Percentiles rank a stretch among this genome's conserved stretches.
Conservation (phyloP, 2,888 invertebrate species). For the Stictocephala bisonia region DNA sequence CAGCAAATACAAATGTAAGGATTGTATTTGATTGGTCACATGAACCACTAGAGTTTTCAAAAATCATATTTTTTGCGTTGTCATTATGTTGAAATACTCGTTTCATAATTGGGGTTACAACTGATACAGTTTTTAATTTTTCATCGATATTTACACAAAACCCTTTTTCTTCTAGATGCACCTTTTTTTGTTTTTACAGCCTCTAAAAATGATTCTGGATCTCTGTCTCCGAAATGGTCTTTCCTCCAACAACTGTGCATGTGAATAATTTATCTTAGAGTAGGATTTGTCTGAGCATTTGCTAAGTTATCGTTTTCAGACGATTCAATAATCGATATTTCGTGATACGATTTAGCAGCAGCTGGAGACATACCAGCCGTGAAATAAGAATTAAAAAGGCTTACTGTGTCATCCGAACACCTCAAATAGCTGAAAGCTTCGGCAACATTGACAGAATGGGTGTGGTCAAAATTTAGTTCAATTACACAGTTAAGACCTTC, state of each 20-base stretch:
- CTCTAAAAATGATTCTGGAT: conserved; percentile 12
- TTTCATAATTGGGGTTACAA: conserved; percentile 24
- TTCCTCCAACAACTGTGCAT: conserved; percentile 22
- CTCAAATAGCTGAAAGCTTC: conserved; percentile 18
- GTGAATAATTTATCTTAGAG: conserved; percentile 34
- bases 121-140: conserved; percentile 29
- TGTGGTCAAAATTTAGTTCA: neutral
- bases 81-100: conserved; percentile 30
- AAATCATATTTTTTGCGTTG: conserved; percentile 17
- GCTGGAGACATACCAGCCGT: conserved; percentile 9
- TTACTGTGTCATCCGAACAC: conserved; percentile 16
- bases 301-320: conserved; percentile 31
- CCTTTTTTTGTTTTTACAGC: conserved; percentile 23
- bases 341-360: conserved; percentile 17
- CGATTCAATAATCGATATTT: conserved; percentile 24
- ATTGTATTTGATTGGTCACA: conserved; percentile 22
- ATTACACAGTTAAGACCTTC: conserved; percentile 31
- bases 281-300: conserved; percentile 32
- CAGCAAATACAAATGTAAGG: conserved; percentile 30
- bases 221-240: conserved; percentile 3
- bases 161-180: neutral
- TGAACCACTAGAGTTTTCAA: conserved; percentile 25
- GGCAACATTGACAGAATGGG: conserved; percentile 35
- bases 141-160: conserved; percentile 19
- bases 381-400: conserved; percentile 27